Evolutionary conservation across 2,113 vertebrate genomes (phyloP).

Genomic region (Mormyrus lacerda): DNA sequence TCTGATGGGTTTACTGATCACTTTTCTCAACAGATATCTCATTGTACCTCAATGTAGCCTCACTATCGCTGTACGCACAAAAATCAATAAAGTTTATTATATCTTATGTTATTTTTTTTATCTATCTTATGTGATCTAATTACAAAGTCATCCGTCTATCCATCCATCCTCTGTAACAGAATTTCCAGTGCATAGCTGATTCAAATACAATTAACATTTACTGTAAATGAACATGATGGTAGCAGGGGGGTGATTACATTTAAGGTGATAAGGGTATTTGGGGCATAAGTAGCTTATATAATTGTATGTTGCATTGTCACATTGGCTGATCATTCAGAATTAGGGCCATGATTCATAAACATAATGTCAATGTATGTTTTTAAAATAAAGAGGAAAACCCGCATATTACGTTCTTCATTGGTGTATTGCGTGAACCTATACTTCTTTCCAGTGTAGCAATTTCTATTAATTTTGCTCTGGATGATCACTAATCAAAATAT

Average conservation of each 20-base stretch:
- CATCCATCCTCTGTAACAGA: not conserved
- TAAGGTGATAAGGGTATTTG: not conserved
- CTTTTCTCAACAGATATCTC: not conserved
- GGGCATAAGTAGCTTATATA: not conserved
- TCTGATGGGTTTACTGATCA: not conserved
- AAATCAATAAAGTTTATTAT: not conserved
- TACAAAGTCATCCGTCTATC: not conserved
- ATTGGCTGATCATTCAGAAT: not conserved
- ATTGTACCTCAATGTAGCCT: not conserved
- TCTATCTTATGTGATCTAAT: not conserved
- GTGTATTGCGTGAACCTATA: not conserved
- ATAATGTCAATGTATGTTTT: not conserved
- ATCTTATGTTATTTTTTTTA: not conserved
- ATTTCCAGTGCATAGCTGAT: not conserved
- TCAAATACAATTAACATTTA: not conserved
- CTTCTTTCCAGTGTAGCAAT: not conserved
- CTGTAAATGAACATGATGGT: not conserved
- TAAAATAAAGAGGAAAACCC: not conserved
- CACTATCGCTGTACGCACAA: not conserved
- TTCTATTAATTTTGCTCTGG: conserved; percentile 23
- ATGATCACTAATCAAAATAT: not conserved
- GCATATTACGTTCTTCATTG: not conserved
- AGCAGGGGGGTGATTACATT: not conserved
- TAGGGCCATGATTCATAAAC: not conserved
- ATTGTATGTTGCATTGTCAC: not conserved